Conservation (phyloP, 2,797 vertebrate species). For the Sebastes miniatus region DNA sequence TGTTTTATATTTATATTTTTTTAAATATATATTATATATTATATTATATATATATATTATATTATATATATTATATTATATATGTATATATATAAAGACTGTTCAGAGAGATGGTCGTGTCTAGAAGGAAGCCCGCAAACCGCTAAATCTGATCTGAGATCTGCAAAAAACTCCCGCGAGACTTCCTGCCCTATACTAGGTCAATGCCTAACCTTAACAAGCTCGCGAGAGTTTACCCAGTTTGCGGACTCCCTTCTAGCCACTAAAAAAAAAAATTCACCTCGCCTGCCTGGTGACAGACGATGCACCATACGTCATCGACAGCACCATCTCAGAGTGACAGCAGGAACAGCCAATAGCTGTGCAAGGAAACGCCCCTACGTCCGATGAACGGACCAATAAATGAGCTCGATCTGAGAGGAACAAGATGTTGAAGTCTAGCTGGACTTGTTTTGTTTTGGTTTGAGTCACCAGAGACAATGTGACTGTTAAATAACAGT, state of each 20-base stretch:
- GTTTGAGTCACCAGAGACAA: not conserved
- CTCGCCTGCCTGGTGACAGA: not conserved
- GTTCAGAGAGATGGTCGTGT: not conserved
- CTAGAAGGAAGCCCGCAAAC: too few species aligned
- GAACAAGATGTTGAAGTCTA: slow-evolving; percentile 12
- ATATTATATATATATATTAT: not conserved
- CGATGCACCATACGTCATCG: not conserved
- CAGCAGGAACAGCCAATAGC: slow-evolving; percentile 47
- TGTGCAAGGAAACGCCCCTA: fast-evolving
- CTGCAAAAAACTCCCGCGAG: too few species aligned
- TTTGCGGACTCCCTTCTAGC: too few species aligned
- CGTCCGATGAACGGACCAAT: slow-evolving; percentile 58
- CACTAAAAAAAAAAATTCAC: not conserved
- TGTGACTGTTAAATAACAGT: not conserved
- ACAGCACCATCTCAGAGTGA: slow-evolving; percentile 18
- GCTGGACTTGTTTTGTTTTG: slow-evolving; percentile 29
- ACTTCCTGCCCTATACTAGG: too few species aligned
- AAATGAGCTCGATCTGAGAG: not conserved
- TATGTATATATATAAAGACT: not conserved
- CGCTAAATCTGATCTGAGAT: too few species aligned
- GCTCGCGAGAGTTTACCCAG: too few species aligned
- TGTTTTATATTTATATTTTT: too few species aligned
- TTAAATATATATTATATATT: too few species aligned
- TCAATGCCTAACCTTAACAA: too few species aligned
- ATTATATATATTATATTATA: not conserved